phyloP scores from a whole-genome alignment of 2,888 invertebrate genomes.

The Melanchra persicariae region DNA sequence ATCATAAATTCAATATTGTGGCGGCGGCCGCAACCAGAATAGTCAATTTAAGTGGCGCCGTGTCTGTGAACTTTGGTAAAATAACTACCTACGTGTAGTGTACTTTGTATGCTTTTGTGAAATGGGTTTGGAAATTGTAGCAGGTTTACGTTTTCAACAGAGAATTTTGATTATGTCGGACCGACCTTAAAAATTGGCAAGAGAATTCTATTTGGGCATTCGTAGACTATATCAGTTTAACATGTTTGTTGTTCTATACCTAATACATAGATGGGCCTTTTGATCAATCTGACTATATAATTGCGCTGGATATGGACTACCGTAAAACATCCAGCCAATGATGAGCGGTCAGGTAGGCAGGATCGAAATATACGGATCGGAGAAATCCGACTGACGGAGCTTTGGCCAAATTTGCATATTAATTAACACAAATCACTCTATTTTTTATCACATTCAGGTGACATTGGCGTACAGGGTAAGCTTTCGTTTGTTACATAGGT shows the following conservation, averaged over 20 bases:
- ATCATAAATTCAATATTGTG: constrained; percentile 25
- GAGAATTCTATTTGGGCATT: not conserved
- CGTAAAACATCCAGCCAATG: not conserved
- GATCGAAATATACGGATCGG: not conserved
- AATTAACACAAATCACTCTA: not conserved
- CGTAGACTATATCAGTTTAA: not conserved
- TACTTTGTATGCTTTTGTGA: not conserved
- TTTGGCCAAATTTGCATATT: not conserved
- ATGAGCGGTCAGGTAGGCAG: not conserved
- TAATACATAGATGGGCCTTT: not conserved
- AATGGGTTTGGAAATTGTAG: not conserved
- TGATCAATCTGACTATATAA: not conserved
- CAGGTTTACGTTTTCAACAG: too few relatives aligned
- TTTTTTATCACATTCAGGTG: too few relatives aligned
- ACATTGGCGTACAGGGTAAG: too few relatives aligned
- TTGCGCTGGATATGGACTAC: not conserved
- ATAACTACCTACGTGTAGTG: not conserved
- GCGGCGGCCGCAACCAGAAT: constrained; percentile 13
- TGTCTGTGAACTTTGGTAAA: not conserved
- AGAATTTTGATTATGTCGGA: not conserved
- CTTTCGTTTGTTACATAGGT: too few relatives aligned
- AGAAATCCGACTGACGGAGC: not conserved
- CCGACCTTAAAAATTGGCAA: not conserved
- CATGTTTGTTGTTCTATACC: too few relatives aligned
- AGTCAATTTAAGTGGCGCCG: not conserved